Percentiles rank a stretch among this genome's conserved stretches.
Evolutionary conservation across 2,888 invertebrate genomes (phyloP).

Genomic region (Sinotaia quadrata): DNA sequence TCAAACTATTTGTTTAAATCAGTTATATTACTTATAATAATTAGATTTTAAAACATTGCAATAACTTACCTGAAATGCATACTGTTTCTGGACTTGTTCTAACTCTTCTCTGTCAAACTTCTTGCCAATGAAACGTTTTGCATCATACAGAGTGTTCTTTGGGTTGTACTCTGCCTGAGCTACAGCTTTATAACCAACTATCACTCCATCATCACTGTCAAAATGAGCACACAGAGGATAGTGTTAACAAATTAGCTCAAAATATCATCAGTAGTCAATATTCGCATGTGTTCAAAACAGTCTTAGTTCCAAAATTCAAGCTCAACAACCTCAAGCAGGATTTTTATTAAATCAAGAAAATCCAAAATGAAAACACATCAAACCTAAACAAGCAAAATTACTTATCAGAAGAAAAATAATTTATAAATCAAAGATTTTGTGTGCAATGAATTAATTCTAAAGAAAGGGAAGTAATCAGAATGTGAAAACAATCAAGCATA

Average conservation of each 20-base stretch:
- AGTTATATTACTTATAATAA: no score
- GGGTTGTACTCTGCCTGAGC: conserved; percentile 73
- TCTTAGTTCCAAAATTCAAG: background rate
- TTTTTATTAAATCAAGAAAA: no score
- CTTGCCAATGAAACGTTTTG: conserved; percentile 75
- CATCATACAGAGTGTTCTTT: conserved; percentile 74
- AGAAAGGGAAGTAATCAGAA: no score
- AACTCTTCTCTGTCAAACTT: conserved; percentile 68
- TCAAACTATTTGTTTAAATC: no score
- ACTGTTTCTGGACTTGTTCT: conserved; percentile 57
- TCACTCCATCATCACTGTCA: conserved; percentile 57
- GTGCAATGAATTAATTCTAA: no score
- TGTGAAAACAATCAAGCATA: no score
- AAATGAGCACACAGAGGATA: background rate
- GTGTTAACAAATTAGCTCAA: background rate
- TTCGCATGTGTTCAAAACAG: background rate
- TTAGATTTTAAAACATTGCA: no score
- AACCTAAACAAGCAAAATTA: no score
- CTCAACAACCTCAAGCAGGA: no score
- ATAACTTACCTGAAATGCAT: conserved; percentile 70
- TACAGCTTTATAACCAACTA: conserved; percentile 74
- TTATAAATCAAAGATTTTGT: no score
- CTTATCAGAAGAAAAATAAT: no score
- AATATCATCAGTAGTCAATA: background rate
- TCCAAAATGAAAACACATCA: no score